phyloP scores from a whole-genome alignment of 2,113 vertebrate species.

The Lagenorhynchus albirostris region DNA sequence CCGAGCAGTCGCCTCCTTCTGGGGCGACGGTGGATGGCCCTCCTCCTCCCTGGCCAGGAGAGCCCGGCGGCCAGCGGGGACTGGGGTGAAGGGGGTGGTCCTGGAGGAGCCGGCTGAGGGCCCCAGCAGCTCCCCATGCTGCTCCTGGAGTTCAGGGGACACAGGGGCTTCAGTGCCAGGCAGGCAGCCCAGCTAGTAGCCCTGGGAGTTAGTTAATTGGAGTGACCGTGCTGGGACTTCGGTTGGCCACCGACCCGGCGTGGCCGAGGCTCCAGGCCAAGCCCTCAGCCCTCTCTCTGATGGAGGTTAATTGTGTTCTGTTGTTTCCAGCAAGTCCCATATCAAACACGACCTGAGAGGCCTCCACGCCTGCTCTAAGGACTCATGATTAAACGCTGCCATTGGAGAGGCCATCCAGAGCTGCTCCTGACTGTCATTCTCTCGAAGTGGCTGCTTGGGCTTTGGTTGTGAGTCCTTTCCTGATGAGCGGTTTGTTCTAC shows the following conservation, averaged over 20 bases:
- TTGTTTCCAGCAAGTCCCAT: neutral
- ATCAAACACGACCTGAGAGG: neutral
- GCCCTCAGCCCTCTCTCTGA: neutral
- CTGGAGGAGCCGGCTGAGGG: neutral
- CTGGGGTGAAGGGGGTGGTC: neutral
- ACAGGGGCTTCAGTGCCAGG: neutral
- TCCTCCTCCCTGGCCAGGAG: neutral
- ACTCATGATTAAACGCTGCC: neutral
- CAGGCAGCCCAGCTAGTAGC: neutral
- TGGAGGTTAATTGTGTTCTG: neutral
- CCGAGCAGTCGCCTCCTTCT: neutral
- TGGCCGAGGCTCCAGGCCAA: neutral
- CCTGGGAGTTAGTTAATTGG: neutral
- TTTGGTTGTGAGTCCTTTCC: neutral
- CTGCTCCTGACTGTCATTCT: neutral
- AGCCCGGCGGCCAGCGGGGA: fast-evolving
- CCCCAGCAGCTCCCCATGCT: neutral
- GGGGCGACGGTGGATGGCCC: fast-evolving
- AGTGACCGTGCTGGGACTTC: neutral
- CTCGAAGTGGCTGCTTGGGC: neutral
- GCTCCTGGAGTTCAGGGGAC: neutral
- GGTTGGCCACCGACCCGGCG: neutral
- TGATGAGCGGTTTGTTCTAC: neutral
- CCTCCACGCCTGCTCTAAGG: neutral
- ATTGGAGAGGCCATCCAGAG: neutral